Base-by-base conservation (phyloP, 2,113 vertebrate genomes). In the Dipodomys spectabilis region DNA sequence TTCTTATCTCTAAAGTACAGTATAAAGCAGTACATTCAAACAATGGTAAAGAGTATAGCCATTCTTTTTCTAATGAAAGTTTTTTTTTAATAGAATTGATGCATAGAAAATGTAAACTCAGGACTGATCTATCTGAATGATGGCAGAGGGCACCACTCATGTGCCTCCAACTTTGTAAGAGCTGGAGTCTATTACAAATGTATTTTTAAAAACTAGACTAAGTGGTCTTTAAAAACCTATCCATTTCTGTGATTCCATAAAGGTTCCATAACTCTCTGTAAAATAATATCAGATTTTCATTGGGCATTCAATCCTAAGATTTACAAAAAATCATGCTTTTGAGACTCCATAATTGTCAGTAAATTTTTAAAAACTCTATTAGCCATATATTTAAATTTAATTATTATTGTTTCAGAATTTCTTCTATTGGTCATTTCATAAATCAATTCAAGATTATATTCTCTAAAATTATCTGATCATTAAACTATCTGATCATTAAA, bases 331-430 rank as follows among this genome's bases (percentile, higher is more conserved):
- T 22, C 5, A 87, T 57, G 3, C 25, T 6, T 88, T 82, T 23
- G 11, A 68, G 30, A 23, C 49, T 78, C 49, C 45, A 12, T 30
- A 89, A 84, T 80, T 80, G 4, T 82, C 44, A 82, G 5, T 72
- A 82, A 39, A 82, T 57, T 57, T 83, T 74, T 8, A 0, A 32
- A 74, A 73, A 69, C 39, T 6, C 9, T 28, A 4, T 86, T 81
- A 82, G 7, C 2, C 2, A 65, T 11, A n/a, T 57, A 81, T 57
- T 27, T 87, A 82, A 87, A 90, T 80, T 11, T 82, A 60, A 57
- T 12, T n/a, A 39, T 65, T 18, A 16, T 57, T 92, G 78, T 65
- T 77, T 75, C 30, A 78, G 27, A 92, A 85, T 90, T 87, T 94
- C 44, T 89, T 3, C 20, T 78, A 90, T 30, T 72, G 5, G 25